A percentile compares a stretch with the other conserved stretches of the same genome.
phyloP scores from a whole-genome alignment of 1,140 invertebrate genomes.

The Amyelois transitella region DNA sequence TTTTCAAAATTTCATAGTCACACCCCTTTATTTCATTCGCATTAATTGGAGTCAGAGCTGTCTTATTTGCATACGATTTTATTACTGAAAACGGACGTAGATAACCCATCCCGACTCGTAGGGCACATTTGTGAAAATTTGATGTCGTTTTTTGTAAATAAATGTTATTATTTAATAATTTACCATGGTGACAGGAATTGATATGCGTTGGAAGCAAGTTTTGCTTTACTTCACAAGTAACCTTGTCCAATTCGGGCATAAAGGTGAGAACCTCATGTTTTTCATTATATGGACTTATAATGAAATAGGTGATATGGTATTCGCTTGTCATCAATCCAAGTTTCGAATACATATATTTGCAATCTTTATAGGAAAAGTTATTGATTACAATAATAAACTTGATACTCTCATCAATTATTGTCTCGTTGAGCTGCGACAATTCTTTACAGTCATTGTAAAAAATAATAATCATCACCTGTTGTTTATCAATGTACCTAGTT shows the following conservation, averaged over 20 bases:
- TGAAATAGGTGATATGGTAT: conserved; percentile 27
- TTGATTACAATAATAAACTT: conserved; percentile 32
- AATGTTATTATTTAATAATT: conserved; percentile 11
- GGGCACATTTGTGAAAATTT: conserved; percentile 40
- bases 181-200: conserved; percentile 27
- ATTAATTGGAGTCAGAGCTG: conserved; percentile 27
- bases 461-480: conserved; percentile 20
- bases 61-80: conserved; percentile 20
- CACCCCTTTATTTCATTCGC: conserved; percentile 27
- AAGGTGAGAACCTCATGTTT: conserved; percentile 19
- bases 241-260: conserved; percentile 27
- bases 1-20: conserved; percentile 51
- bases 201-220: conserved; percentile 14
- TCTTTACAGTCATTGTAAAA: conserved; percentile 21
- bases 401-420: conserved; percentile 12
- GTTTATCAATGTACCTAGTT: conserved; percentile 9
- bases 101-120: conserved; percentile 40
- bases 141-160: conserved; percentile 31
- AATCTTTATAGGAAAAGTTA: conserved; percentile 9
- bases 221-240: conserved; percentile 26
- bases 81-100: conserved; percentile 37
- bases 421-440: conserved; percentile 11
- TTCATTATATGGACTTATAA: conserved; percentile 9
- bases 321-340: conserved; percentile 12
- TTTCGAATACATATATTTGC: conserved; percentile 8